phyloP scores from a whole-genome alignment of 2,113 vertebrate genomes.

The Anser brachyrhynchus region DNA sequence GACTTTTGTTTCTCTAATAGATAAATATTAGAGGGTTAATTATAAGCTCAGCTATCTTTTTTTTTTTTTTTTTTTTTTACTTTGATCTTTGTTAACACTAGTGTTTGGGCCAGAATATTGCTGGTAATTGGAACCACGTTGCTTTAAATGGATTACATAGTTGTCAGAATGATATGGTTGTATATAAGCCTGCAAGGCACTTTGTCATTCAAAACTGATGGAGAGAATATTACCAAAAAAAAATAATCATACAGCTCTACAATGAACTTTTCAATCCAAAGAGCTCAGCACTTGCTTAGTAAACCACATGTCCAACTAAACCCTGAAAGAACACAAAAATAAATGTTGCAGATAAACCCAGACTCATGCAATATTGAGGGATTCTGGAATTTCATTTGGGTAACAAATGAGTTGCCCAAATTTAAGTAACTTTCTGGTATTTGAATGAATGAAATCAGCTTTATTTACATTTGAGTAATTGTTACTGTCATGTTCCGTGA shows the following conservation, averaged over 20 bases:
- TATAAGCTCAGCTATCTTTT: too few relatives aligned
- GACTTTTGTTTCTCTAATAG: not conserved
- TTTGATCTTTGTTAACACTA: not conserved
- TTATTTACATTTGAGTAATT: not conserved
- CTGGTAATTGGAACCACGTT: not conserved
- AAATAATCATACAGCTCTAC: not conserved
- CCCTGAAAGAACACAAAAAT: not conserved
- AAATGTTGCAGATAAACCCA: not conserved
- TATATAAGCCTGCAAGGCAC: not conserved
- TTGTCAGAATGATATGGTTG: not conserved
- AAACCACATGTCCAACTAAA: not conserved
- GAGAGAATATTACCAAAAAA: not conserved
- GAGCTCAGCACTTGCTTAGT: not conserved
- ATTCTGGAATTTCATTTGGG: not conserved
- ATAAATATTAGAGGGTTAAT: not conserved
- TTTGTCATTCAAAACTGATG: not conserved
- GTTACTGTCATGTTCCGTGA: not conserved
- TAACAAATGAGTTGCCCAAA: not conserved
- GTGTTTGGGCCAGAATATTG: not conserved
- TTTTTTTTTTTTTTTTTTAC: too few relatives aligned
- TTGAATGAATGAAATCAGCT: not conserved
- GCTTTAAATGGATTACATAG: not conserved
- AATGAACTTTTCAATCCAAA: not conserved
- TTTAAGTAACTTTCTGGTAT: not conserved
- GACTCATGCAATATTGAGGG: not conserved